Evolutionary conservation across 2,888 invertebrate genomes (phyloP).

Genomic region (Epiblema foenella): DNA sequence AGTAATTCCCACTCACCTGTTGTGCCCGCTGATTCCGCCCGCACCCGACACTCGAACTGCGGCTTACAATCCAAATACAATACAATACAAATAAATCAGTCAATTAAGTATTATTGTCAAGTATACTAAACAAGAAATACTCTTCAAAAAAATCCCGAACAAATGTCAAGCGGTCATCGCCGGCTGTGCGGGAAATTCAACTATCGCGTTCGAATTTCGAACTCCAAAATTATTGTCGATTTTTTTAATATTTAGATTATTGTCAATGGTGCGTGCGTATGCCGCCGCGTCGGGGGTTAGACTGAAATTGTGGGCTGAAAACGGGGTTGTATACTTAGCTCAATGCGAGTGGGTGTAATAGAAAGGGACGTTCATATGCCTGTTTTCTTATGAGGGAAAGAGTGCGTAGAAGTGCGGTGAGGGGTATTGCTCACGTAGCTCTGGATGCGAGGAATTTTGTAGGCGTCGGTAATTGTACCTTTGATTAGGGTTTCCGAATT

Average conservation of each 20-base stretch:
- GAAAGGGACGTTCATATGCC: constrained; percentile 56
- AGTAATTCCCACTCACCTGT: constrained; percentile 44
- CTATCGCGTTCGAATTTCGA: constrained; percentile 31
- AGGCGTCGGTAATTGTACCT: constrained; percentile 75
- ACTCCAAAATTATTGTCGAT: constrained; percentile 42
- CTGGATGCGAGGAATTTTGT: constrained; percentile 71
- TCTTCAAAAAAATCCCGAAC: constrained; percentile 16
- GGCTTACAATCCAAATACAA: constrained; percentile 38
- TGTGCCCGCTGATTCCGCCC: constrained; percentile 27
- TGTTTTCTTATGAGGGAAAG: constrained; percentile 47
- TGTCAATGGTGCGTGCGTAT: constrained; percentile 51
- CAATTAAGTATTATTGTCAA: constrained; percentile 50
- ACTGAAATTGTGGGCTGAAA: constrained; percentile 72
- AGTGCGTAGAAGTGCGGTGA: constrained; percentile 54
- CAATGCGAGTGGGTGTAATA: constrained; percentile 70
- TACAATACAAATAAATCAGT: constrained; percentile 40
- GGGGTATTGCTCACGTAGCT: constrained; percentile 65
- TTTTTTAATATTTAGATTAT: constrained; percentile 46
- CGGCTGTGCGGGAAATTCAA: constrained; percentile 50
- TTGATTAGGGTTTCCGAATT: constrained; percentile 74
- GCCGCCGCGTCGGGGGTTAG: constrained; percentile 58
- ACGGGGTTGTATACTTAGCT: constrained; percentile 69
- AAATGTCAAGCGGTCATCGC: constrained; percentile 61
- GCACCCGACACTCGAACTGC: constrained; percentile 19
- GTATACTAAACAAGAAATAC: constrained; percentile 45